Evolutionary conservation across 2,113 vertebrate genomes (phyloP).

Genomic region (Bombycilla garrulus): DNA sequence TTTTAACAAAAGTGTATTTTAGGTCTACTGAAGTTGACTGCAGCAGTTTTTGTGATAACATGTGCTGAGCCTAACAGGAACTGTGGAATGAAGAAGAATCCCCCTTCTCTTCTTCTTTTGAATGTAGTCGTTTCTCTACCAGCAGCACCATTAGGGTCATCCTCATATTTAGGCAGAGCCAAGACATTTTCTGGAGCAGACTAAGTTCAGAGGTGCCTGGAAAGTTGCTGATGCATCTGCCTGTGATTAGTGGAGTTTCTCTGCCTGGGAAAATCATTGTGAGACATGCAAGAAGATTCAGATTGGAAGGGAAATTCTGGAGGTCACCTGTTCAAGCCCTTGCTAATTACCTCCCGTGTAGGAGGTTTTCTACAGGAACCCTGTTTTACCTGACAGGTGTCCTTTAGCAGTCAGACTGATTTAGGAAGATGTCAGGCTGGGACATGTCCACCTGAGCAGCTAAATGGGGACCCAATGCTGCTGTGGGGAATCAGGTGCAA

Average conservation of each 20-base stretch:
- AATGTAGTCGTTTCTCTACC: too few species aligned
- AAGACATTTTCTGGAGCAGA: not conserved
- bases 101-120: not conserved
- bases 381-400: not conserved
- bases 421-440: not conserved
- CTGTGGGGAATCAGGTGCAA: not conserved
- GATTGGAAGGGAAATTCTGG: not conserved
- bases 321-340: rapidly evolving
- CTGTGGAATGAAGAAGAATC: not conserved
- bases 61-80: not conserved
- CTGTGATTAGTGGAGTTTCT: not conserved
- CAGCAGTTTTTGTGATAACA: not conserved
- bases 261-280: not conserved
- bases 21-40: not conserved
- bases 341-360: not conserved
- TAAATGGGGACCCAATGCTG: not conserved
- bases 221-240: not conserved
- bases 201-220: not conserved
- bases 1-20: not conserved
- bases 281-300: not conserved
- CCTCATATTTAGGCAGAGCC: not conserved
- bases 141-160: not conserved
- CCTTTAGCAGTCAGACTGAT: not conserved
- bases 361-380: not conserved
- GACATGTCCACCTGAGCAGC: not conserved